phyloP scores from a whole-genome alignment of 2,888 invertebrate genomes.

The Troides helena region DNA sequence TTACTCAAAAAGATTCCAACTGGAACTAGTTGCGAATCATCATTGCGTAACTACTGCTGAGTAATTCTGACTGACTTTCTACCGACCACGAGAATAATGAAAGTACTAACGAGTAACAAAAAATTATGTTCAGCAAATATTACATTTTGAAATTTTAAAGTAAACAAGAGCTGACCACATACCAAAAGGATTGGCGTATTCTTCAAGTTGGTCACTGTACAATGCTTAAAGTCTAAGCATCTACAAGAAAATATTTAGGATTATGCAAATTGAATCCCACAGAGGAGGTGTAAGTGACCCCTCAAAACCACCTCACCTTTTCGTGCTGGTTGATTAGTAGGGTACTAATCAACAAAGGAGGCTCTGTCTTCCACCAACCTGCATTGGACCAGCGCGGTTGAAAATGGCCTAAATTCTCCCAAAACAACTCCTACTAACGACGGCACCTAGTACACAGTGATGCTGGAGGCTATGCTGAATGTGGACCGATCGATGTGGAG shows the following conservation, averaged over 20 bases:
- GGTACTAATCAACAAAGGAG: too few species aligned
- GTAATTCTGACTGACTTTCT: conserved; percentile 35
- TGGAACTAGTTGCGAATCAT: conserved; percentile 27
- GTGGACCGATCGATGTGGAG: too few species aligned
- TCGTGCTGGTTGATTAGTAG: too few species aligned
- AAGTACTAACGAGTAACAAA: conserved; percentile 31
- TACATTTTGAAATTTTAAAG: not conserved
- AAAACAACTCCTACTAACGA: too few species aligned
- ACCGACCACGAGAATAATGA: conserved; percentile 38
- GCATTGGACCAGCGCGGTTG: too few species aligned
- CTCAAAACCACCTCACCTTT: too few species aligned
- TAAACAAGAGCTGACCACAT: not conserved
- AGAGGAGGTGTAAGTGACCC: too few species aligned
- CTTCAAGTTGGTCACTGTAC: too few species aligned
- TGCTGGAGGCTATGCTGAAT: too few species aligned
- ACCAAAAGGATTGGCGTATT: not conserved
- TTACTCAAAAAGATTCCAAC: not conserved
- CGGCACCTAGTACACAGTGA: too few species aligned
- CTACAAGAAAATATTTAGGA: not conserved
- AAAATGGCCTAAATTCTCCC: too few species aligned
- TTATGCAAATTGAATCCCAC: not conserved
- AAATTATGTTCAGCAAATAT: not conserved
- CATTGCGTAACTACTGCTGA: conserved; percentile 33
- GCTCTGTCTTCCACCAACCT: too few species aligned
- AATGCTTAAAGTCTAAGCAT: not conserved